phyloP scores from a whole-genome alignment of 2,888 invertebrate species.

The Mellilla xanthometata region DNA sequence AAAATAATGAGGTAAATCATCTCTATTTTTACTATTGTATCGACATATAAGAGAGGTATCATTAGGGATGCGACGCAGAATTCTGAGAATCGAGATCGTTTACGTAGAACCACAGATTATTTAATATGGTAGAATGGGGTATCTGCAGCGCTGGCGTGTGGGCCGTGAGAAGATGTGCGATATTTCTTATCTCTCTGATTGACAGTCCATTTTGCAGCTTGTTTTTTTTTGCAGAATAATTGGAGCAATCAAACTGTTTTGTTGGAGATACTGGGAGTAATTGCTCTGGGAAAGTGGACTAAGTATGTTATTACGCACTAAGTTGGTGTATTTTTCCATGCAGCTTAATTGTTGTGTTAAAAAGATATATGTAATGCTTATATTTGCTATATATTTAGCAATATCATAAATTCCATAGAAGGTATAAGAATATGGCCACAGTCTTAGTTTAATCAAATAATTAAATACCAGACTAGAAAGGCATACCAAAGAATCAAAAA shows the following conservation, averaged over 20 bases:
- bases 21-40: slow-evolving; percentile 41
- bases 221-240: slow-evolving; percentile 29
- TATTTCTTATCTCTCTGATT: slow-evolving; percentile 50
- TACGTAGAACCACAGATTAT: slow-evolving; percentile 7
- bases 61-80: slow-evolving; percentile 57
- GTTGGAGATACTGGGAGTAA: not conserved
- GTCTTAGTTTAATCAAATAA: too few species aligned
- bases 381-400: too few species aligned
- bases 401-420: too few species aligned
- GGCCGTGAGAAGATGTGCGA: slow-evolving; percentile 65
- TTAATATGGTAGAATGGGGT: not conserved
- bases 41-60: slow-evolving; percentile 52
- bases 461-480: too few species aligned
- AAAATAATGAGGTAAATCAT: slow-evolving; percentile 22
- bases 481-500: too few species aligned
- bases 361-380: too few species aligned
- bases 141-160: slow-evolving; percentile 37
- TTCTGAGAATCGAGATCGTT: slow-evolving; percentile 57
- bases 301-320: too few species aligned
- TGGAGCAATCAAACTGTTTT: slow-evolving; percentile 31
- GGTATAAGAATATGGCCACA: too few species aligned
- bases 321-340: too few species aligned
- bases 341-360: too few species aligned
- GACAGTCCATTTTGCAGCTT: slow-evolving; percentile 44
- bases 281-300: not conserved